Evolutionary conservation across 1,140 invertebrate genomes (phyloP).

Genomic region (Drosophila nikananu): DNA sequence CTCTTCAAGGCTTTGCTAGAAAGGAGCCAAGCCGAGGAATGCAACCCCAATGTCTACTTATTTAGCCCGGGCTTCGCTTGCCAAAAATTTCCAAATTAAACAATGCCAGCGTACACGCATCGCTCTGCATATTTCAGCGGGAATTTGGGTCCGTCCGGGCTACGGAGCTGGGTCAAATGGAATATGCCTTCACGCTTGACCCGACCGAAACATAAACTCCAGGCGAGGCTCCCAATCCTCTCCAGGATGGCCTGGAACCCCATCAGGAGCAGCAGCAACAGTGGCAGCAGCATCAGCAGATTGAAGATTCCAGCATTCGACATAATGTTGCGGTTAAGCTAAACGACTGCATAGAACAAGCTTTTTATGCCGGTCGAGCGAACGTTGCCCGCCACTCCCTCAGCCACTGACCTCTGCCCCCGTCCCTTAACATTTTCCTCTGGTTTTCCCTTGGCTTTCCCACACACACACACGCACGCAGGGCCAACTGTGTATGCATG

Average conservation of each 20-base stretch:
- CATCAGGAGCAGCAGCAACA: slow-evolving; percentile 30
- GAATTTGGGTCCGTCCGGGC: slow-evolving; percentile 48
- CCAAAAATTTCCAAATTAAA: slow-evolving; percentile 57
- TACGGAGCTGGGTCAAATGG: slow-evolving; percentile 55
- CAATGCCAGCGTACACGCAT: slow-evolving; percentile 39
- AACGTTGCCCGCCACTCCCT: slow-evolving; percentile 20
- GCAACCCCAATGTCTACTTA: slow-evolving; percentile 34
- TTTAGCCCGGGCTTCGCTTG: slow-evolving; percentile 23
- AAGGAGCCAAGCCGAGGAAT: slow-evolving; percentile 19
- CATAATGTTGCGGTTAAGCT: slow-evolving; percentile 82
- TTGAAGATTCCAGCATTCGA: slow-evolving; percentile 82
- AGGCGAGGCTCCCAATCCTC: slow-evolving; percentile 23
- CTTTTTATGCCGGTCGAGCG: slow-evolving; percentile 74
- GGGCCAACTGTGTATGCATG: slow-evolving; percentile 39
- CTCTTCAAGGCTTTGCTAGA: slow-evolving; percentile 18
- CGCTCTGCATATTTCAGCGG: slow-evolving; percentile 71
- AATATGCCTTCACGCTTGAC: slow-evolving; percentile 74
- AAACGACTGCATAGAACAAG: slow-evolving; percentile 82
- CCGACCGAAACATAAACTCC: slow-evolving; percentile 75
- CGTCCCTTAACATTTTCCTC: slow-evolving; percentile 11
- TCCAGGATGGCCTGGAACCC: slow-evolving; percentile 4
- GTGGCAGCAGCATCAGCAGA: slow-evolving; percentile 57
- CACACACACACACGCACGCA: slow-evolving; percentile 21
- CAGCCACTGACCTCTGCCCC: slow-evolving; percentile 44
- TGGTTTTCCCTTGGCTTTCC: slow-evolving; percentile 6